These are phyloP conservation scores for Acheta domesticus DNA, from an alignment of 2,888 invertebrate species.

Conservation along the genomic window DNA sequence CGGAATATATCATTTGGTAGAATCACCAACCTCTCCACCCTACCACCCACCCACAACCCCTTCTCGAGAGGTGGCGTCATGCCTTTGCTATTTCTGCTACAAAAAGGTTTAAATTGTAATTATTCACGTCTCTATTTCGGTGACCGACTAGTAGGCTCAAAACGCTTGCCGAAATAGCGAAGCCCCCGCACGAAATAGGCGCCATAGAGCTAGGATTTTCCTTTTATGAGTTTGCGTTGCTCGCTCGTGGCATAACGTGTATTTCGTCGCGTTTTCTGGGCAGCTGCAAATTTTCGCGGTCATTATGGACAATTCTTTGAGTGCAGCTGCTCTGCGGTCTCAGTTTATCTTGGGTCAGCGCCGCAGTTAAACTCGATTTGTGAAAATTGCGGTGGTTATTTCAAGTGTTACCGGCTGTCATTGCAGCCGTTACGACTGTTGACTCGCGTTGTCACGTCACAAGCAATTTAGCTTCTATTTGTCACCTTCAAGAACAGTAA, in stretches of 20 bases:
- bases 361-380: conserved; percentile 10
- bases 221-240: background rate
- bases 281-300: conserved; percentile 11
- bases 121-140: background rate
- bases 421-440: too few relatives aligned
- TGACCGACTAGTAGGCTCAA: background rate
- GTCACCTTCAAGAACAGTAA: too few relatives aligned
- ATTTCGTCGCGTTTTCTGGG: background rate
- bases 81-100: background rate
- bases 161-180: background rate
- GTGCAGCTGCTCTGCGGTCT: background rate
- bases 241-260: background rate
- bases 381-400: background rate
- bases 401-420: background rate
- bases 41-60: background rate
- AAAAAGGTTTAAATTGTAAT: background rate
- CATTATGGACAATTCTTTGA: conserved; percentile 10
- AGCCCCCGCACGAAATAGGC: background rate
- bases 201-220: background rate
- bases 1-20: background rate
- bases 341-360: background rate
- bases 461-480: too few relatives aligned
- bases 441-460: too few relatives aligned
- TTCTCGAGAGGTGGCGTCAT: background rate
- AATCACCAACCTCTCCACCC: background rate